Base-by-base conservation (phyloP, 2,797 vertebrate species). In the Sternarchorhynchus goeldii region DNA sequence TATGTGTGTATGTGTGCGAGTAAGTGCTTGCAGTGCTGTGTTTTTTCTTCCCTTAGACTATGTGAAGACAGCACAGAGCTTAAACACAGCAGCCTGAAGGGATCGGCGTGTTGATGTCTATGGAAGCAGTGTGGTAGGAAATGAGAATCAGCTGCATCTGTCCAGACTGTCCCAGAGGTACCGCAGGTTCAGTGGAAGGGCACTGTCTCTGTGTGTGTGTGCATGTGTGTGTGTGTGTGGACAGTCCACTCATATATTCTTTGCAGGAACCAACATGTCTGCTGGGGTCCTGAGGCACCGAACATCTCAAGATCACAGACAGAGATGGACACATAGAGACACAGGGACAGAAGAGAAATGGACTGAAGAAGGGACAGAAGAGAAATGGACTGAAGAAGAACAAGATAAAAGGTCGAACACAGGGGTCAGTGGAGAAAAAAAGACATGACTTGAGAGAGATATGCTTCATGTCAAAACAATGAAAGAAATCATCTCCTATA, bases 251-350 rank as follows among this genome's bases (percentile, higher is more conserved):
- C 67, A 10, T 7, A 41, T 70, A 50, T 55, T 31, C 17, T 41
- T 64, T 78, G 56, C 20, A 50, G 17, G 20, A 73, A 56, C 8
- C 65, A 60, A 71, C 1, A 14, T 36, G 36, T 67, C 65, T 67
- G n/a, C 39, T 67, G 65, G 65, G 65, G 65, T 55, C 12, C 45
- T 55, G 36, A 69, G 45, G 65, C 18, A 60, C 10, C 14, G 32
- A 17, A 25, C 25, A 25, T 25, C 25, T 25, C 1, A 25, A 25
- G 25, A 25, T 25, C 25, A 25, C 25, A 25, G 25, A 25, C 25
- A 25, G 25, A 25, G 25, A 25, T 25, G 25, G 25, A 25, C 25
- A 25, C 25, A 25, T 25, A 25, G 25, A 25, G 41, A 25, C 67
- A 12, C 55, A 14, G 14, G 41, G 21, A 60, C 5, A 34, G 17